Percentiles rank a stretch among this genome's conserved stretches.
Evolutionary conservation across 2,113 vertebrate genomes (phyloP).

Genomic region (Dicerorhinus sumatrensis): DNA sequence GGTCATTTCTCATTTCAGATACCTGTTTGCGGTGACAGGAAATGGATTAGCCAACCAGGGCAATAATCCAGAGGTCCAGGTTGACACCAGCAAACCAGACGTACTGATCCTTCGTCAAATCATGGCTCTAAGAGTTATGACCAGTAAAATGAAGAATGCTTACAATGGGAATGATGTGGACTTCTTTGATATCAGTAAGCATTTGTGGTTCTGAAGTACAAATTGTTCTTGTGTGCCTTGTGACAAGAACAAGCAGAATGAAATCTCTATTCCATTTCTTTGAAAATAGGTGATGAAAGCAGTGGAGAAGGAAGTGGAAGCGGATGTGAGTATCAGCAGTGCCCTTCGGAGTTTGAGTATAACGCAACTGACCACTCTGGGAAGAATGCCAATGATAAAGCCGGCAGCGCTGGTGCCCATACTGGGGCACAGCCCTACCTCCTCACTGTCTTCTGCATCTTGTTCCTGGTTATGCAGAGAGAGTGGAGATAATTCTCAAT

Average conservation of each 20-base stretch:
- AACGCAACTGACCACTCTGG: conserved; percentile 87
- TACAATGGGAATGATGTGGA: conserved; percentile 95
- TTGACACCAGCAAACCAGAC: conserved; percentile 96
- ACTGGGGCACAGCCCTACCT: conserved; percentile 75
- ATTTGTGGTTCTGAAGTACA: neutral
- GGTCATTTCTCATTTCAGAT: conserved; percentile 86
- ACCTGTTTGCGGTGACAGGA: conserved; percentile 94
- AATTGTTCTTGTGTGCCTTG: neutral
- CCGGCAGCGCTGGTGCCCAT: conserved; percentile 68
- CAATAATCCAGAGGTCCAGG: conserved; percentile 96
- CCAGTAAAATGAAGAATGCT: conserved; percentile 95
- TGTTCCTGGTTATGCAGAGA: conserved; percentile 86
- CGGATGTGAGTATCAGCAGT: conserved; percentile 92
- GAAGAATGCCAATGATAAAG: conserved; percentile 80
- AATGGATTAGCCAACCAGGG: conserved; percentile 96
- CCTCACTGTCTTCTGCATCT: conserved; percentile 82
- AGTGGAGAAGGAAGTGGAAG: conserved; percentile 96
- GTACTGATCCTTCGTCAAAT: conserved; percentile 95
- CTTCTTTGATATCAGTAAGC: conserved; percentile 92
- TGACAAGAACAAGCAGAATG: neutral
- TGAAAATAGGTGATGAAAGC: conserved; percentile 89
- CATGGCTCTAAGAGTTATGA: conserved; percentile 94
- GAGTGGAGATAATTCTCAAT: conserved; percentile 90
- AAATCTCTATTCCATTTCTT: neutral
- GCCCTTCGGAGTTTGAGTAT: conserved; percentile 91